phyloP scores from a whole-genome alignment of 2,888 invertebrate genomes.

The Metalampra italica region DNA sequence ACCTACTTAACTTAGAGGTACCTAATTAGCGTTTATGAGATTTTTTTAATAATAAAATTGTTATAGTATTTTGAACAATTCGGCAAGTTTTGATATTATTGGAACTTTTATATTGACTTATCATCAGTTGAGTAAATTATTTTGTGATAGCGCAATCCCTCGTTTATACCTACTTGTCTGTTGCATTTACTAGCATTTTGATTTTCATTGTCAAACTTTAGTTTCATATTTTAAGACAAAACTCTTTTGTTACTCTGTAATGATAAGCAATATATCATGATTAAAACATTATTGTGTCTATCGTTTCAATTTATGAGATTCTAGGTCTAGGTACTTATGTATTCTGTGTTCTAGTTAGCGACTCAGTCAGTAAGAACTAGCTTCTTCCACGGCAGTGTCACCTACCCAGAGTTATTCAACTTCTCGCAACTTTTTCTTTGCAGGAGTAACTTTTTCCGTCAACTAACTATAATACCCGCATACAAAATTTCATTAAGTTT shows the following conservation, averaged over 20 bases:
- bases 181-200: conserved; percentile 78
- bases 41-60: conserved; percentile 57
- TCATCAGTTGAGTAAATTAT: conserved; percentile 41
- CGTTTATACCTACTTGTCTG: conserved; percentile 57
- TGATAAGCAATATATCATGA: conserved; percentile 77
- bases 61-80: conserved; percentile 68
- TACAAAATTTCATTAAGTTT: too few species aligned
- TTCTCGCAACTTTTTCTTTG: too few species aligned
- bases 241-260: conserved; percentile 71
- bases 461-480: too few species aligned
- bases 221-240: conserved; percentile 63
- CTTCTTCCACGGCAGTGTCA: too few species aligned
- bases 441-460: too few species aligned
- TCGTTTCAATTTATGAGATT: conserved; percentile 24
- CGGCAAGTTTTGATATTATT: conserved; percentile 56
- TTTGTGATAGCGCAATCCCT: conserved; percentile 73
- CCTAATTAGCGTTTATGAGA: conserved; percentile 74
- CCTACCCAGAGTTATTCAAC: too few species aligned
- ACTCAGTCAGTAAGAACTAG: too few species aligned
- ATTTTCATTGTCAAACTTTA: conserved; percentile 58
- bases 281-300: conserved; percentile 48
- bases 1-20: conserved; percentile 59
- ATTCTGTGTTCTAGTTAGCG: too few species aligned
- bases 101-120: conserved; percentile 68
- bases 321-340: too few species aligned